Evolutionary conservation across 1,140 invertebrate genomes (phyloP), one percentile per base, ranked within the genome.

Genomic region (Euura saliciscinereae): DNA sequence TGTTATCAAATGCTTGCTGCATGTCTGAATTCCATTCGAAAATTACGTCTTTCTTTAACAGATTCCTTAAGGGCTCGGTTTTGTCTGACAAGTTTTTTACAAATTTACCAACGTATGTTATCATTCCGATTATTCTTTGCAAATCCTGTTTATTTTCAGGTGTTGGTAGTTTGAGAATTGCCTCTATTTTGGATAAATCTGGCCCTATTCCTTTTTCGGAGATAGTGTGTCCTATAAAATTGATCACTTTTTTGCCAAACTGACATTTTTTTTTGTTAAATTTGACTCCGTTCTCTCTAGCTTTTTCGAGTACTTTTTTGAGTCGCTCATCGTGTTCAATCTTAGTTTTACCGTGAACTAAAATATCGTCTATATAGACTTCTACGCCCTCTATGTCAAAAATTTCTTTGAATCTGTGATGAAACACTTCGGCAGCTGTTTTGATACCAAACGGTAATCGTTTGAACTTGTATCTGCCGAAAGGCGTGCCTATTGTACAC

Each of bases 401-500:
- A 13, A 77, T 76, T 69, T 77, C 67, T 8, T 71, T 10, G 44
- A 77, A 75, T 59, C 65, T 44, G 10, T 44, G 67, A 13, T 69
- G 28, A 73, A 78, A 78, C 66, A 73, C 71, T 71, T 75, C 74
- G 13, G 74, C 71, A 8, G 78, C 76, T 44, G 70, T 73, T n/a
- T 13, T 46, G 6, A 78, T 77, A 46, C 79, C 74, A 67, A 77
- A 79, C 11, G 76, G 78, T 70, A 80, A 74, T 6, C 75, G n/a
- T 7, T 74, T 73, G 70, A 70, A 82, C 42, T 70, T 73, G 66
- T 75, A 80, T 65, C 77, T 71, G 1, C 77, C 76, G 71, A 75
- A 82, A 6, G 81, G 82, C 5, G 86, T 87, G 45, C 77, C 80
- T 75, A 88, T 84, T 10, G 83, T 86, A 70, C 77, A 80, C 7